phyloP scores from a whole-genome alignment of 1,140 invertebrate genomes.

The Lepidostoma basale region DNA sequence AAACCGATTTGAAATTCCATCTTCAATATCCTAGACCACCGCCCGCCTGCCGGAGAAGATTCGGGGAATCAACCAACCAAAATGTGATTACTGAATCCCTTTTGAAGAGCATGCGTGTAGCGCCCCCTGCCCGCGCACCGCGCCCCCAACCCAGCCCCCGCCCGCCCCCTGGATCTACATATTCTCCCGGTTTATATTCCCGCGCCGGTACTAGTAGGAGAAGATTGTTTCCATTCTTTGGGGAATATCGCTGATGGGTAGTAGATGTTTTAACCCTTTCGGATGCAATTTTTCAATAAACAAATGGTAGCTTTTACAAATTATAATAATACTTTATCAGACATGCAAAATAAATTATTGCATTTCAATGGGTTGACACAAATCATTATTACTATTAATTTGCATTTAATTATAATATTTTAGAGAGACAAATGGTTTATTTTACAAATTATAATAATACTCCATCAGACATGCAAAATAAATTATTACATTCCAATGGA shows the following conservation, averaged over 20 bases:
- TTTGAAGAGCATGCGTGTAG: constrained; percentile 44
- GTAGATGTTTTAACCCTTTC: constrained; percentile 17
- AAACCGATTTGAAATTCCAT: too few species aligned
- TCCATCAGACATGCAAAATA: too few species aligned
- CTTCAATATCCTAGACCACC: not conserved
- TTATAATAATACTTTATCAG: too few species aligned
- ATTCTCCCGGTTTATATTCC: constrained; percentile 30
- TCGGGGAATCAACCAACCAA: constrained; percentile 46
- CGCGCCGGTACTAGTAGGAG: constrained; percentile 35
- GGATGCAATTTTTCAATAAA: too few species aligned
- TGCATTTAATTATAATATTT: too few species aligned
- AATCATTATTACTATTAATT: too few species aligned
- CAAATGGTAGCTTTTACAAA: too few species aligned
- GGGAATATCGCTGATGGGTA: constrained; percentile 38
- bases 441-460: too few species aligned
- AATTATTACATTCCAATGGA: too few species aligned
- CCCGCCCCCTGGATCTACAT: constrained; percentile 31
- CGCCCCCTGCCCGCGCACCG: not conserved
- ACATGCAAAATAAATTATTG: too few species aligned
- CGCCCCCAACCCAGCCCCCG: not conserved
- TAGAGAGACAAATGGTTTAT: too few species aligned
- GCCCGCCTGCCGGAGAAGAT: not conserved
- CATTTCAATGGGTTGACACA: too few species aligned
- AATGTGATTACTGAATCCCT: constrained; percentile 47
- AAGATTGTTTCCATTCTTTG: constrained; percentile 43